Base-by-base conservation (phyloP, 2,888 invertebrate genomes). In the Brachyptera putata region DNA sequence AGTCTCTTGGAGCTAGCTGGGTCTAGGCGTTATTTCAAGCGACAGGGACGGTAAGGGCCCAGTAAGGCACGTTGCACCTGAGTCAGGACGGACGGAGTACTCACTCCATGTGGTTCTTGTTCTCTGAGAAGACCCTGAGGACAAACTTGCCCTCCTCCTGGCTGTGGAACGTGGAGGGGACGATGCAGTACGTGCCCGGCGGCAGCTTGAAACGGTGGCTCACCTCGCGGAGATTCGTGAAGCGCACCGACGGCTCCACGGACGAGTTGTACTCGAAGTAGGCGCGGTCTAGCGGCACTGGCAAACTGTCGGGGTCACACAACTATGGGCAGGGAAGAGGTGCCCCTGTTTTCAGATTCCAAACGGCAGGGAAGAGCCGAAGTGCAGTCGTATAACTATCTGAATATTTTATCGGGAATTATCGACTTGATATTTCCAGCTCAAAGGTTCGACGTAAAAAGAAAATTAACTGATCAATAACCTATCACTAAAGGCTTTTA, bases 111-210 rank as follows among this genome's bases (percentile, higher is more conserved):
- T 66, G 63, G 61, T 67, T 65, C 59, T 48, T 59, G 16, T 70
- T 76, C 69, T 80, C 80, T 50, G 78, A 75, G 73, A 78, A 83
- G 63, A 82, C 75, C 66, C 83, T 71, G 34, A 83, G 68, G 64
- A 83, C 69, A 70, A 81, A 83, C 57, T 81, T 78, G 16, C 78
- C 82, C 64, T 79, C 78, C 65, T 79, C 72, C 63, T 77, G 74
- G 0, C 81, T 78, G 64, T 81, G 79, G 69, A 76, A 82, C 1
- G 80, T 79, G 57, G 79, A 78, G 3, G 83, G 82, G 30, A 82
- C 75, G 66, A 83, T 75, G 66, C 76, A 76, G 69, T 83, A 83
- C 30, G 74, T 72, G 34, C 82, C 82, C 1, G 80, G 78, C 1
- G 76, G 74, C 25, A 82, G 73, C 66, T 79, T 74, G 69, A 79